These are phyloP conservation scores for Cheilosia grossa DNA, from an alignment of 2,888 invertebrate species.

Conservation along the genomic window DNA sequence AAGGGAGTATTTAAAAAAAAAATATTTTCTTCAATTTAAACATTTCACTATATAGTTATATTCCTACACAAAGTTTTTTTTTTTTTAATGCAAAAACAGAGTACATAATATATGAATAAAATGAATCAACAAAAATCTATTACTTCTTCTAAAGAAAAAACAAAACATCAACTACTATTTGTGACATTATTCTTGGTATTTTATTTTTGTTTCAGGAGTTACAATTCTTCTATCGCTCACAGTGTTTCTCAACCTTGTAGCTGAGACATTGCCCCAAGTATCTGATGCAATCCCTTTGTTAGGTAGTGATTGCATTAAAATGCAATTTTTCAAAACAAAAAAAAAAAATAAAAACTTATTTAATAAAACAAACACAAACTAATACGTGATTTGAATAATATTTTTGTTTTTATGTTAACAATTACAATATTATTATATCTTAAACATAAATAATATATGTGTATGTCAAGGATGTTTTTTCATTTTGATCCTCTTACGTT, in stretches of 20 bases:
- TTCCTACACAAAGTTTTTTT: background rate
- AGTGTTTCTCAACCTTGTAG: slow-evolving; percentile 99
- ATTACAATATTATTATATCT: slow-evolving; percentile 62
- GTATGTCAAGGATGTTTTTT: slow-evolving; percentile 73
- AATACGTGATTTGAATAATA: slow-evolving; percentile 50
- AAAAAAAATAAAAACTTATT: slow-evolving; percentile 58
- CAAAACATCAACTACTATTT: slow-evolving; percentile 35
- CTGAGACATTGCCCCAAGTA: slow-evolving; percentile 99
- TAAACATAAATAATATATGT: slow-evolving; percentile 67
- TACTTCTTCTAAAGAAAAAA: slow-evolving; percentile 24
- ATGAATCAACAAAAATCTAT: slow-evolving; percentile 29
- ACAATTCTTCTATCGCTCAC: slow-evolving; percentile 99
- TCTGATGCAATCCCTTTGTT: slow-evolving; percentile 99
- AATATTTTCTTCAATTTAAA: background rate
- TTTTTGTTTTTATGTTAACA: slow-evolving; percentile 41
- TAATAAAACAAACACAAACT: slow-evolving; percentile 42
- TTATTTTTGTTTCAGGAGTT: slow-evolving; percentile 92
- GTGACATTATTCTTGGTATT: slow-evolving; percentile 74
- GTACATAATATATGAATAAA: background rate
- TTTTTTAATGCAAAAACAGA: background rate
- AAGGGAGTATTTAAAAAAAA: background rate
- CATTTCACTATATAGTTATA: too few relatives aligned
- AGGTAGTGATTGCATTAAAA: slow-evolving; percentile 89
- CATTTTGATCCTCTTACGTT: slow-evolving; percentile 41
- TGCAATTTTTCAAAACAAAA: slow-evolving; percentile 79